Evolutionary conservation across 2,113 vertebrate genomes (phyloP).

Genomic region (Zosterops pallidus): DNA sequence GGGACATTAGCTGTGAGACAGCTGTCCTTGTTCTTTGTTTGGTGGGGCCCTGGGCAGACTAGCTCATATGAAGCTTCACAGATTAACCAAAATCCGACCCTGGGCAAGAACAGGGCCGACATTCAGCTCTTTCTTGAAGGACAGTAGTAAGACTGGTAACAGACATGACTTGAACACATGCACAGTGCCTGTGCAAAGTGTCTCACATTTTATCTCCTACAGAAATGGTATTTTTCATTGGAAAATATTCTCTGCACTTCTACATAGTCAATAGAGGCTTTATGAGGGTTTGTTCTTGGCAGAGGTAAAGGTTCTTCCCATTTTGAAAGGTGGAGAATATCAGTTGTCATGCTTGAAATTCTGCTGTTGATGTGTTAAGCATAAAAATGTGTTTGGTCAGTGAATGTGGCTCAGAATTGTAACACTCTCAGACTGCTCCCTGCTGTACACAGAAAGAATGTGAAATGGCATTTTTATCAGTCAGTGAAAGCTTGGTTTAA

Average conservation of each 20-base stretch:
- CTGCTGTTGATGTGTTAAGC: background rate
- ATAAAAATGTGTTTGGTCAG: background rate
- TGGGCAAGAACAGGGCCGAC: background rate
- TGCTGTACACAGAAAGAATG: background rate
- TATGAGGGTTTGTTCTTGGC: background rate
- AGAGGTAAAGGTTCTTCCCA: background rate
- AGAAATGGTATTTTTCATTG: background rate
- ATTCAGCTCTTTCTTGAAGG: background rate
- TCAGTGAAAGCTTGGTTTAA: slow-evolving; percentile 55
- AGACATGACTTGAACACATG: background rate
- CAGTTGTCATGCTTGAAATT: background rate
- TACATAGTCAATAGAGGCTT: background rate
- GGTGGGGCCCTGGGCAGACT: background rate
- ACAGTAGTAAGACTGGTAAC: background rate
- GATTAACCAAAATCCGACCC: background rate
- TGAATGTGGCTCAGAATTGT: background rate
- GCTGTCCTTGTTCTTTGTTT: background rate
- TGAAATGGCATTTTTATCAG: slow-evolving; percentile 36
- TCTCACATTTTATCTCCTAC: background rate
- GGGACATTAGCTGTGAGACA: background rate
- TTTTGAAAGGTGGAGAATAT: background rate
- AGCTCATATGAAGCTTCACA: background rate
- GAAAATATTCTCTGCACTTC: background rate
- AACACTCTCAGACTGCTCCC: background rate
- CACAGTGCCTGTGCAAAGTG: background rate